phyloP scores from a whole-genome alignment of 2,888 invertebrate species.

The Noctua fimbriata region DNA sequence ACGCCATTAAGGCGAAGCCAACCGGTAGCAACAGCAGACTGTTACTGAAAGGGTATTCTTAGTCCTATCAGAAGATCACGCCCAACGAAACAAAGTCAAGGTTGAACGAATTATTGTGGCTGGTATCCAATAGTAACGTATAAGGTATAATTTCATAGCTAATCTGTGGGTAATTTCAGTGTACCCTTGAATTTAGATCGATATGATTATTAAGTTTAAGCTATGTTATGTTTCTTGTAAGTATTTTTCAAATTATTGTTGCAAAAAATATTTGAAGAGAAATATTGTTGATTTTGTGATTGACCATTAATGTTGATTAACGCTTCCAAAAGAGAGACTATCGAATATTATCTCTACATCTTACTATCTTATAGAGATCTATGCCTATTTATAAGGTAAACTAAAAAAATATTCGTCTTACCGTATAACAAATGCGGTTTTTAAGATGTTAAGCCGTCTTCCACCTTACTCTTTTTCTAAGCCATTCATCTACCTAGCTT shows the following conservation, averaged over 20 bases:
- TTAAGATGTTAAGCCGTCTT: not conserved
- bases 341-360: not conserved
- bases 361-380: not conserved
- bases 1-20: conserved; percentile 6
- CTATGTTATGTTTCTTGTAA: conserved; percentile 26
- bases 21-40: conserved; percentile 11
- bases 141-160: conserved; percentile 62
- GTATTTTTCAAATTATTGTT: not conserved
- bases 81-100: conserved; percentile 36
- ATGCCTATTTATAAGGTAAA: not conserved
- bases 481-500: too few species aligned
- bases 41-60: conserved; percentile 26
- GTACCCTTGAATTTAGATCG: conserved; percentile 60
- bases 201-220: conserved; percentile 45
- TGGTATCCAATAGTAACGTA: conserved; percentile 42
- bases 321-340: not conserved
- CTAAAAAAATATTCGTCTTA: not conserved
- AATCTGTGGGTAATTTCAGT: conserved; percentile 63
- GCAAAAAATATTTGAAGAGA: not conserved
- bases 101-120: conserved; percentile 48
- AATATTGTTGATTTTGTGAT: not conserved
- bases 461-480: not conserved
- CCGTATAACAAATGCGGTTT: not conserved
- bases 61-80: conserved; percentile 34
- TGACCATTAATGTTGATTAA: not conserved